Percentiles rank a stretch among this genome's conserved stretches.
Conservation (phyloP, 2,888 invertebrate genomes). For the Pristionchus japonicus region DNA sequence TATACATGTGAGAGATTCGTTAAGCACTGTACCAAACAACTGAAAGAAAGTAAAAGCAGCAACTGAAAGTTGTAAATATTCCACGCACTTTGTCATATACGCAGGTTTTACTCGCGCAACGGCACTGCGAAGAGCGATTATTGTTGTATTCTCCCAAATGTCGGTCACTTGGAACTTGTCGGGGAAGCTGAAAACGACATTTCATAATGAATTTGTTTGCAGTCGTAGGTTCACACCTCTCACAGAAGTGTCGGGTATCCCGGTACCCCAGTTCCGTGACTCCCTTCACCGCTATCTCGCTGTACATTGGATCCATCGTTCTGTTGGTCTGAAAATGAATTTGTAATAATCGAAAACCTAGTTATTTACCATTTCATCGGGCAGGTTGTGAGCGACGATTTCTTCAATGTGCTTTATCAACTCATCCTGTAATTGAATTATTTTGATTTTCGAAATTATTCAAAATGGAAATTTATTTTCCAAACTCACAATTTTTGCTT, state of each 20-base stretch:
- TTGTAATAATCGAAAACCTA: not conserved
- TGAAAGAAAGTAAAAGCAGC: no score
- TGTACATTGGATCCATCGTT: not conserved
- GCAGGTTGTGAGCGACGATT: not conserved
- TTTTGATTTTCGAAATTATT: not conserved
- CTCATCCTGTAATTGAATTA: not conserved
- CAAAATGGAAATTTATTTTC: not conserved
- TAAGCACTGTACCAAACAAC: no score
- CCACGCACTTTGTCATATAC: not conserved
- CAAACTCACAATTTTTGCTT: not conserved
- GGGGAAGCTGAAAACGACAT: not conserved
- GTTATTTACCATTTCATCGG: not conserved
- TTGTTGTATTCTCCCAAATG: not conserved
- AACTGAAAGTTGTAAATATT: not conserved
- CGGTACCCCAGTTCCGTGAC: not conserved
- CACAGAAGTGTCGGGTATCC: not conserved
- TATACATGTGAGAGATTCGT: no score
- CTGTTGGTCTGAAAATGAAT: not conserved
- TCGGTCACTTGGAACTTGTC: not conserved
- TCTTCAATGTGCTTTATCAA: not conserved
- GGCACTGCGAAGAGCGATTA: not conserved
- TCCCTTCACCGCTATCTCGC: not conserved
- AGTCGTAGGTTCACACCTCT: not conserved
- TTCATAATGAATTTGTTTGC: not conserved
- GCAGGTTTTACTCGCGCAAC: not conserved